A percentile compares a stretch with the other conserved stretches of the same genome.
These are phyloP conservation scores for Drosophila setosimentum DNA, from an alignment of 2,888 invertebrate species.

Conservation along the genomic window DNA sequence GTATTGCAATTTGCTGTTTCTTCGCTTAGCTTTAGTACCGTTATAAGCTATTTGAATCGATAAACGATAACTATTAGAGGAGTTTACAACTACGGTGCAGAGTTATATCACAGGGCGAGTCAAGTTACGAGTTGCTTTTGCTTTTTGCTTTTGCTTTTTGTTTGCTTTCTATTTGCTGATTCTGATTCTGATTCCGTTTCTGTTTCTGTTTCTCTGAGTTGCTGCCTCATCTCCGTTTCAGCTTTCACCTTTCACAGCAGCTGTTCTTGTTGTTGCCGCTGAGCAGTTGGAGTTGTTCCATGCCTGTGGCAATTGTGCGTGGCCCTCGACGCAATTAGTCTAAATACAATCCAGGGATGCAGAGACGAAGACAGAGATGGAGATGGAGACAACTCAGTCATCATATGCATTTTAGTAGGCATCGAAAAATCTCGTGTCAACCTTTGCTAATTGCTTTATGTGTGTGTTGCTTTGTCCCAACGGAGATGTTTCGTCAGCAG, in stretches of 20 bases:
- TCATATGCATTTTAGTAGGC: conserved; percentile 50
- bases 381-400: conserved; percentile 20
- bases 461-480: conserved; percentile 51
- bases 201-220: conserved; percentile 13
- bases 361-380: conserved; percentile 5
- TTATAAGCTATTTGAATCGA: conserved; percentile 58
- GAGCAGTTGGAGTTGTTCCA: conserved; percentile 42
- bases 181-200: conserved; percentile 3
- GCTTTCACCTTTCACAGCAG: conserved; percentile 61
- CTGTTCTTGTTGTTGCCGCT: conserved; percentile 23
- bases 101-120: conserved; percentile 82
- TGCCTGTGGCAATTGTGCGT: conserved; percentile 38
- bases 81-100: conserved; percentile 78
- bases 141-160: conserved; percentile 29
- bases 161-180: conserved; percentile 35
- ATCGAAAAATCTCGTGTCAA: conserved; percentile 45
- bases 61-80: conserved; percentile 67
- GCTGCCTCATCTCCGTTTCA: conserved; percentile 33
- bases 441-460: conserved; percentile 79
- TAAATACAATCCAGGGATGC: conserved; percentile 68
- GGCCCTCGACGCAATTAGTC: conserved; percentile 55
- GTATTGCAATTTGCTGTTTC: conserved; percentile 24
- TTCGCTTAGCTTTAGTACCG: conserved; percentile 50
- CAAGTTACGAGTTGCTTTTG: conserved; percentile 58
- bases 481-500: conserved; percentile 77